phyloP scores from a whole-genome alignment of 1,140 invertebrate genomes.

The Mizuhopecten yessoensis region DNA sequence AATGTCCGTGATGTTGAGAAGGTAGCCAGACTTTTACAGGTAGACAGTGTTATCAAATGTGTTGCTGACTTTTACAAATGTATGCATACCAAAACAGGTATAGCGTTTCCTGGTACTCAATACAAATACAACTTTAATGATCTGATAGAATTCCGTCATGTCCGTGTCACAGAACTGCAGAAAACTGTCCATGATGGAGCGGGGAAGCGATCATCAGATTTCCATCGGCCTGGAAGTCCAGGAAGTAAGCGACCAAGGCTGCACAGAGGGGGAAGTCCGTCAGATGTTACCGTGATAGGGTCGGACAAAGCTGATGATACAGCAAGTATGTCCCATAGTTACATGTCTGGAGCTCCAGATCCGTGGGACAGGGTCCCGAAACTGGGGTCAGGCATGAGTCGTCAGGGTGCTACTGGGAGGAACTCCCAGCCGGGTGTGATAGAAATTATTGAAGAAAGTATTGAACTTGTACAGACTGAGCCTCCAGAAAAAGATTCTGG shows the following conservation, averaged over 20 bases:
- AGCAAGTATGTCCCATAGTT: neutral
- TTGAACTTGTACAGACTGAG: conserved; percentile 63
- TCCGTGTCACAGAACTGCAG: conserved; percentile 57
- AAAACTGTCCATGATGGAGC: conserved; percentile 61
- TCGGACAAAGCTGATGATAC: conserved; percentile 48
- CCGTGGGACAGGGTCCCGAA: conserved; percentile 43
- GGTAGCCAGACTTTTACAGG: conserved; percentile 64
- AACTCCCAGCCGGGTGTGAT: conserved; percentile 47
- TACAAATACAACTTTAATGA: conserved; percentile 55
- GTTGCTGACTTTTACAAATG: conserved; percentile 64
- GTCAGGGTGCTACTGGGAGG: conserved; percentile 36
- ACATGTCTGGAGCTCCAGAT: conserved; percentile 40
- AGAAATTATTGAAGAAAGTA: conserved; percentile 60
- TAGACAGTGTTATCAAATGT: conserved; percentile 64
- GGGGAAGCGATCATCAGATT: conserved; percentile 42
- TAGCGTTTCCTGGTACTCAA: conserved; percentile 45
- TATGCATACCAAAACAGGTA: conserved; percentile 57
- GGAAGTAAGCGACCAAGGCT: conserved; percentile 48
- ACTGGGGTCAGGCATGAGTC: conserved; percentile 16
- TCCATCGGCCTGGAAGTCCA: conserved; percentile 25
- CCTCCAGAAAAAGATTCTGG: conserved; percentile 54
- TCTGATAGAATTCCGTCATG: conserved; percentile 57
- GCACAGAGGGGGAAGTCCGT: conserved; percentile 31
- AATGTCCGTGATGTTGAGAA: conserved; percentile 63
- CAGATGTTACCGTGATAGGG: conserved; percentile 44